Evolutionary conservation across 2,797 vertebrate genomes (phyloP), one percentile per base, ranked within the genome.

Genomic region (Gallinago nigripennis): DNA sequence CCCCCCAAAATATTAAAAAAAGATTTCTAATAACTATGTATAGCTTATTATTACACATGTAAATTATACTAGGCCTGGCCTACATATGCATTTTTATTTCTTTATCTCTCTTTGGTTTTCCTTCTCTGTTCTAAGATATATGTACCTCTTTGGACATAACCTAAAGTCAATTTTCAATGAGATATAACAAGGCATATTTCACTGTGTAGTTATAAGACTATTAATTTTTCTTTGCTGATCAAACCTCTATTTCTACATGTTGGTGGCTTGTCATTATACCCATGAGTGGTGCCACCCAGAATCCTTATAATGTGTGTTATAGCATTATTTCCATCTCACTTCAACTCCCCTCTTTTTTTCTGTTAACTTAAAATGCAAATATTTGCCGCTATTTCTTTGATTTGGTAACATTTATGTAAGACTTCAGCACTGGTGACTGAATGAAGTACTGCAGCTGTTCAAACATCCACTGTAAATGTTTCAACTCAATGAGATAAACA

Each of bases 371-470:
- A 93, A 92, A 43, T 33, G 51, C 6, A 81, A 91, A 61, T 30
- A 65, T 70, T 81, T 94, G 27, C 12, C 31, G 68, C n/a, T 85
- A 82, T 84, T 90, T 79, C 23, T 89, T 82, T 66, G 12, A 48
- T 37, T 73, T 46, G 60, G 5, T 56, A 92, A 73, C 60, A 87
- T 70, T 92, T 66, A 63, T 70, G 16, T 11, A 33, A 85, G 60
- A 58, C 39, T 86, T 89, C 51, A 77, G 6, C 1, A 1, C 9
- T 75, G 41, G 37, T 64, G 20, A 64, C 57, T 80, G 60, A 93
- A 84, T 24, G 46, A 93, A 92, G 39, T 48, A 54, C 71, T 70
- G n/a, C 86, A 93, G 66, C 43, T 96, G 78, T 89, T 92, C 43
- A 79, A 82, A 76, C 28, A 63, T 73, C 12, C 31, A 41, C 27